Conservation (phyloP, 2,113 vertebrate species). For the Eclectus roratus region DNA sequence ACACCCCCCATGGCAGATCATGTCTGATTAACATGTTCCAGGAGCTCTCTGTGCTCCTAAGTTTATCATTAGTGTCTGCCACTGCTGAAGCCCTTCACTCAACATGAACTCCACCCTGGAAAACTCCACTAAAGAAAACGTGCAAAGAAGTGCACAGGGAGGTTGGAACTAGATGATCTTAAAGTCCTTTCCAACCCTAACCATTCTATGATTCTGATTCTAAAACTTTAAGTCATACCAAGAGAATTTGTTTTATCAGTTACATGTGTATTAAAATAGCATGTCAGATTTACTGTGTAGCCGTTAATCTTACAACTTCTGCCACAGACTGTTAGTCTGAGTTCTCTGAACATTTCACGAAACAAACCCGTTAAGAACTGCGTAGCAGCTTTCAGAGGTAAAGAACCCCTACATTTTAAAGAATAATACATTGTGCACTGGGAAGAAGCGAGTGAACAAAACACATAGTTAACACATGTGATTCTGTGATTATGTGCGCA, state of each 20-base stretch:
- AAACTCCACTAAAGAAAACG: not conserved
- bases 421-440: not conserved
- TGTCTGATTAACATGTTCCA: not conserved
- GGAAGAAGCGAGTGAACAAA: not conserved
- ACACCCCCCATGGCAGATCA: not conserved
- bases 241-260: not conserved
- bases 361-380: not conserved
- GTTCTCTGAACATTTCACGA: not conserved
- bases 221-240: not conserved
- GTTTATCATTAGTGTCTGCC: not conserved
- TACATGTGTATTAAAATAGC: not conserved
- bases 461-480: not conserved
- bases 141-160: not conserved
- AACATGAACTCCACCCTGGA: no score
- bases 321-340: not conserved
- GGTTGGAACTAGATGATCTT: not conserved
- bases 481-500: no score
- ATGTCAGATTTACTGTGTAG: not conserved
- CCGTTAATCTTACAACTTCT: not conserved
- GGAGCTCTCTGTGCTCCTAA: not conserved
- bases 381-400: not conserved
- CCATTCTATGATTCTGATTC: not conserved
- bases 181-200: not conserved
- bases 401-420: not conserved
- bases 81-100: not conserved